Evolutionary conservation across 2,797 vertebrate species (phyloP).

Genomic region (Rhabdophis nuchalis): DNA sequence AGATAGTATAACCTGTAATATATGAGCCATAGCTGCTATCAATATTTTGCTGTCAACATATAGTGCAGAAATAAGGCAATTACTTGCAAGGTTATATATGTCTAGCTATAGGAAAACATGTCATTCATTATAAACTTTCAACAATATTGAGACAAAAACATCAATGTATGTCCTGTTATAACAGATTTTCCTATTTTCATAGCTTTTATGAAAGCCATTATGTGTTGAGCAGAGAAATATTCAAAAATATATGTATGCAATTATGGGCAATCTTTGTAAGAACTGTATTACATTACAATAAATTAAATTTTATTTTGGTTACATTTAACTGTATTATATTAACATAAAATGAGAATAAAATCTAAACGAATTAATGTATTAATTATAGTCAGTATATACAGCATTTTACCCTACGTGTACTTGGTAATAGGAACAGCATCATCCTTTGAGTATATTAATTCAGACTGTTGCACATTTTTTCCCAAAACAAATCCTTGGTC

Average conservation of each 20-base stretch:
- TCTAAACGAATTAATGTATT: background rate
- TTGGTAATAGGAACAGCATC: background rate
- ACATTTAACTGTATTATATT: background rate
- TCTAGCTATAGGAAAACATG: background rate
- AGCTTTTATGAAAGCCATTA: background rate
- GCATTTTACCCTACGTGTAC: background rate
- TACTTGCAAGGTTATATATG: background rate
- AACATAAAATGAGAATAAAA: background rate
- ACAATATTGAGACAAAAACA: background rate
- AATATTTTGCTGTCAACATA: background rate
- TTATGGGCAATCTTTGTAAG: background rate
- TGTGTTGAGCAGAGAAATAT: background rate
- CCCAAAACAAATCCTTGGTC: background rate
- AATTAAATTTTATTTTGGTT: background rate
- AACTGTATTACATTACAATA: background rate
- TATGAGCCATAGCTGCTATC: background rate
- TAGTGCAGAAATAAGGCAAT: background rate
- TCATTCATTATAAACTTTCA: background rate
- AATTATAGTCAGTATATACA: background rate
- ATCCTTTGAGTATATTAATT: background rate
- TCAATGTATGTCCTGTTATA: background rate
- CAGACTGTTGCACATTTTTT: background rate
- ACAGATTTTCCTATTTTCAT: background rate
- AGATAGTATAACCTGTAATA: background rate
- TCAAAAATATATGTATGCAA: background rate